Percentiles rank a stretch among this genome's conserved stretches.
Evolutionary conservation across 2,888 invertebrate genomes (phyloP).

Genomic region (Anoncus sp.): DNA sequence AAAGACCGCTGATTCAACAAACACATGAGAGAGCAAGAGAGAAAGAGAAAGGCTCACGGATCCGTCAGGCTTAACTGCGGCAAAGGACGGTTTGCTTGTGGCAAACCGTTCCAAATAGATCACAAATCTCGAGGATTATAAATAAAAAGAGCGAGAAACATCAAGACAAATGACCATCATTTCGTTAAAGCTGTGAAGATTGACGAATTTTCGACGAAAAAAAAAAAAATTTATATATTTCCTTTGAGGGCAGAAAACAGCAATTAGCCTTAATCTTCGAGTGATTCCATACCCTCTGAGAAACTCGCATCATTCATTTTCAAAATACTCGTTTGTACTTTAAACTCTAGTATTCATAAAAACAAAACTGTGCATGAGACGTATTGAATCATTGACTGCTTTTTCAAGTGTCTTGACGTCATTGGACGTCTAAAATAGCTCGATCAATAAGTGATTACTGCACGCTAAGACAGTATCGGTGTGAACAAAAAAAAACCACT

Average conservation of each 20-base stretch:
- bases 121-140: conserved; percentile 24
- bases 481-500: no score
- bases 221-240: background rate
- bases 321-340: background rate
- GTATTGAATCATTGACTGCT: background rate
- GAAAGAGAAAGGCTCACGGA: conserved; percentile 24
- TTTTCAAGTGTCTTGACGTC: background rate
- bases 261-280: background rate
- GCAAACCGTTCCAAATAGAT: conserved; percentile 20
- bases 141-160: conserved; percentile 8
- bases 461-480: no score
- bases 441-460: background rate
- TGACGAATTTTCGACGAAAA: background rate
- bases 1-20: conserved; percentile 17
- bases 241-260: background rate
- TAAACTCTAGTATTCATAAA: background rate
- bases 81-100: conserved; percentile 18
- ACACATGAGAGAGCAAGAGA: conserved; percentile 2
- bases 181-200: background rate
- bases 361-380: background rate
- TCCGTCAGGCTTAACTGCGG: conserved; percentile 34
- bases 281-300: background rate
- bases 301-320: background rate
- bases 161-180: conserved; percentile 15
- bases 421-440: background rate